These are phyloP conservation scores for Apteryx mantelli DNA, from an alignment of 2,113 vertebrate species.

Conservation along the genomic window DNA sequence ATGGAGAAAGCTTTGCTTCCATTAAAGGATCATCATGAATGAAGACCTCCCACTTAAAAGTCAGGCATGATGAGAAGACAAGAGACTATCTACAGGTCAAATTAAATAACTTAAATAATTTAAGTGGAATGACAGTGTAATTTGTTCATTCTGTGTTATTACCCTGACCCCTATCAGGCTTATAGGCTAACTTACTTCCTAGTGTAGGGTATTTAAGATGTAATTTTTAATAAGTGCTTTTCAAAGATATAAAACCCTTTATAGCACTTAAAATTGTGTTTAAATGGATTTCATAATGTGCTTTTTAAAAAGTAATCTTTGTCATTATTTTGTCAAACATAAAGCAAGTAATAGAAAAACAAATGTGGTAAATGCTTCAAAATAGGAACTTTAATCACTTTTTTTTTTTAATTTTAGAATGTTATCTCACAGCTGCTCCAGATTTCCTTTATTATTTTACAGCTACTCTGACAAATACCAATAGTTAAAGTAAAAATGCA, in stretches of 20 bases:
- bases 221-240: conserved; percentile 83
- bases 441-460: background rate
- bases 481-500: background rate
- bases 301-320: conserved; percentile 58
- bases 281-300: conserved; percentile 60
- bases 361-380: background rate
- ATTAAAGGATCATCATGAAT: conserved; percentile 96
- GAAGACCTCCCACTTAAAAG: conserved; percentile 98
- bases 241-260: conserved; percentile 73
- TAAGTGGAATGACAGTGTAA: conserved; percentile 94
- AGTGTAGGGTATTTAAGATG: conserved; percentile 82
- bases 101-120: conserved; percentile 99
- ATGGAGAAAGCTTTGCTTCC: conserved; percentile 95
- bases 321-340: conserved; percentile 26
- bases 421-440: background rate
- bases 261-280: conserved; percentile 72
- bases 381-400: background rate
- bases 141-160: conserved; percentile 96
- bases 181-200: conserved; percentile 87
- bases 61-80: conserved; percentile 89
- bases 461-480: background rate
- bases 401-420: background rate
- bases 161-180: conserved; percentile 94
- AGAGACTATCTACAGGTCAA: conserved; percentile 93
- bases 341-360: background rate